phyloP scores from a whole-genome alignment of 2,888 invertebrate species.

The Galeopsomyia nigrocyanea region DNA sequence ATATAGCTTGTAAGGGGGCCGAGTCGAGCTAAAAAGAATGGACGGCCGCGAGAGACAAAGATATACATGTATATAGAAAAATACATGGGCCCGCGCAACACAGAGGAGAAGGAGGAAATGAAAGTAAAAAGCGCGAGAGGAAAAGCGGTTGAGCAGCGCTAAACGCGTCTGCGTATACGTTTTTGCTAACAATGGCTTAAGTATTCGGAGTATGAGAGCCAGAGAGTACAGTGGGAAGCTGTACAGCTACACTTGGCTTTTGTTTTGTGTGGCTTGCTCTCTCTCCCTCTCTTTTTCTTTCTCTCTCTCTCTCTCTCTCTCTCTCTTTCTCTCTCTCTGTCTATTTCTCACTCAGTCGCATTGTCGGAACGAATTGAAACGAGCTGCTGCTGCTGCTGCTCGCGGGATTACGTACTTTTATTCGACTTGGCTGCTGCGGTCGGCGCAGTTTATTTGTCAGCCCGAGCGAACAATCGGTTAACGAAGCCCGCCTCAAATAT shows the following conservation, averaged over 20 bases:
- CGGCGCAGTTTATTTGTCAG: constrained; percentile 38
- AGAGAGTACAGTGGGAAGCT: constrained; percentile 1
- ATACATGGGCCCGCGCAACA: neutral
- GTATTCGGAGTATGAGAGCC: constrained; percentile 20
- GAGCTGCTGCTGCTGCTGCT: neutral
- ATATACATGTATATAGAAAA: neutral
- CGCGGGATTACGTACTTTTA: constrained; percentile 40
- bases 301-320: too few species aligned
- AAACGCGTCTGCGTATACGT: constrained; percentile 25
- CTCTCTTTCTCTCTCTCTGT: too few species aligned
- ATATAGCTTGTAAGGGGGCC: constrained; percentile 25
- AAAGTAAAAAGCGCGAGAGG: constrained; percentile 1
- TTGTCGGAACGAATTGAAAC: constrained; percentile 37
- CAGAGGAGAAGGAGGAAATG: neutral
- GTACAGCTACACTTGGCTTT: constrained; percentile 28
- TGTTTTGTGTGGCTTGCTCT: constrained; percentile 18
- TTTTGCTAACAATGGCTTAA: constrained; percentile 38
- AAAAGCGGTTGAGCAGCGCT: constrained; percentile 14
- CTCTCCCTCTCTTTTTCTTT: neutral
- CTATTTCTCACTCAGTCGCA: constrained; percentile 11
- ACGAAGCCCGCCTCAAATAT: constrained; percentile 34
- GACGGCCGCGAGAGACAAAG: neutral
- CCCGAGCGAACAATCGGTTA: constrained; percentile 23
- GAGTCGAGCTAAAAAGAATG: constrained; percentile 17
- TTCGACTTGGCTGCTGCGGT: constrained; percentile 22